Conservation (phyloP, 2,113 vertebrate species). For the Paedocypris sp. region DNA sequence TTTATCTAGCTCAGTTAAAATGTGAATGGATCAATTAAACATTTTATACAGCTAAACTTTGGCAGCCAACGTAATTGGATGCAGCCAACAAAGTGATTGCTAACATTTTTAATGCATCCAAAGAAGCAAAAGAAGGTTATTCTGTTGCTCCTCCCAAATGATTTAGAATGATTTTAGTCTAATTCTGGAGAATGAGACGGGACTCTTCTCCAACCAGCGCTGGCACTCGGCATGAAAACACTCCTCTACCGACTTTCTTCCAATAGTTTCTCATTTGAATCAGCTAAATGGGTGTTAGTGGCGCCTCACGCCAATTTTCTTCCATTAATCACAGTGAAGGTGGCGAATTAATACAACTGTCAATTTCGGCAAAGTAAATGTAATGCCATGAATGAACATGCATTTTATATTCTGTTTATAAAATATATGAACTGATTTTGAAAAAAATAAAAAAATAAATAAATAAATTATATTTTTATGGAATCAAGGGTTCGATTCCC, state of each 20-base stretch:
- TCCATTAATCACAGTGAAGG: conserved; percentile 54
- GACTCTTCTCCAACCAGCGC: conserved; percentile 46
- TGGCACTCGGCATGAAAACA: conserved; percentile 60
- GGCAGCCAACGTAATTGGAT: conserved; percentile 49
- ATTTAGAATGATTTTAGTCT: conserved; percentile 60
- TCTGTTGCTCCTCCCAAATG: conserved; percentile 52
- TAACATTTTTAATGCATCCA: conserved; percentile 63
- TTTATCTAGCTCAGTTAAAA: conserved; percentile 57
- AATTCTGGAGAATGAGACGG: conserved; percentile 58
- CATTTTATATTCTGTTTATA: too few relatives aligned
- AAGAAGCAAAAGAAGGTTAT: conserved; percentile 46
- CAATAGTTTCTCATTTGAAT: conserved; percentile 61
- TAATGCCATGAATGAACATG: too few relatives aligned
- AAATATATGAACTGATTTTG: too few relatives aligned
- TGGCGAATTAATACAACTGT: conserved; percentile 51
- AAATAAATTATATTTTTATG: too few relatives aligned
- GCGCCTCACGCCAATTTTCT: conserved; percentile 50
- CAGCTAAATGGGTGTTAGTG: conserved; percentile 61
- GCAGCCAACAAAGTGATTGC: conserved; percentile 55
- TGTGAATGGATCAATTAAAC: conserved; percentile 65
- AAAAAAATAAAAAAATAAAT: too few relatives aligned
- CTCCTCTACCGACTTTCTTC: conserved; percentile 56
- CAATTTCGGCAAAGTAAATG: too few relatives aligned
- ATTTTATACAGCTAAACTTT: conserved; percentile 58
- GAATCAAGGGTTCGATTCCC: too few relatives aligned